Conservation (phyloP, 2,113 vertebrate genomes). For the Rhagologus leucostigma region DNA sequence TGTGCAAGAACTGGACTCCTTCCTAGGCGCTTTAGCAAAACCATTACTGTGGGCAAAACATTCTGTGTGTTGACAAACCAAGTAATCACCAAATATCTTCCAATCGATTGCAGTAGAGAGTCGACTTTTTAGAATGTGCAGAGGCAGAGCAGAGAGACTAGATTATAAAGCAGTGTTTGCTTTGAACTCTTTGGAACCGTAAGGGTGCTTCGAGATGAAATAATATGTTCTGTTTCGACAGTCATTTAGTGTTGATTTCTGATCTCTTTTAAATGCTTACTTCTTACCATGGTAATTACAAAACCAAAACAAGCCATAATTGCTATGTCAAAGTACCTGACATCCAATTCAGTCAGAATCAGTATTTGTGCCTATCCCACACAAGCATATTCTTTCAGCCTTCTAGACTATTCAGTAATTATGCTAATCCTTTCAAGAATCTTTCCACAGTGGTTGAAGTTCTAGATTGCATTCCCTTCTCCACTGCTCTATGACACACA, state of each 20-base stretch:
- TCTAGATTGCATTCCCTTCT: neutral
- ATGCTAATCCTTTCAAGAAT: neutral
- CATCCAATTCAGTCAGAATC: neutral
- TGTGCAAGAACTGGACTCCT: neutral
- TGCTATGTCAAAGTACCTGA: neutral
- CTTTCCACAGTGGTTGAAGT: neutral
- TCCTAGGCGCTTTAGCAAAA: neutral
- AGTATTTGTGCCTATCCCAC: neutral
- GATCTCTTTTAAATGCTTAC: neutral
- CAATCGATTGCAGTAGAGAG: neutral
- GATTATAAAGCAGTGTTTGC: neutral
- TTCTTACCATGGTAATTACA: neutral
- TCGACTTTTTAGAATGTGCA: neutral
- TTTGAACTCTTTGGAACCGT: neutral
- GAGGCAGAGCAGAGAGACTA: rapidly evolving
- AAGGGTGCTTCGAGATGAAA: neutral
- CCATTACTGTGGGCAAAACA: neutral
- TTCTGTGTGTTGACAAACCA: neutral
- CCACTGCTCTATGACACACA: neutral
- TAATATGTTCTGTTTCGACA: neutral
- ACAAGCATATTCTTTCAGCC: neutral
- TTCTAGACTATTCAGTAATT: neutral
- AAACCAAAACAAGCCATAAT: neutral
- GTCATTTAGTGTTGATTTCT: neutral
- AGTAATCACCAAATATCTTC: neutral